Evolutionary conservation across 92 coral and sea anemone genomes (phyloP), one percentile per base, ranked within the genome.

Genomic region (Hydrozoanthus gracilis): DNA sequence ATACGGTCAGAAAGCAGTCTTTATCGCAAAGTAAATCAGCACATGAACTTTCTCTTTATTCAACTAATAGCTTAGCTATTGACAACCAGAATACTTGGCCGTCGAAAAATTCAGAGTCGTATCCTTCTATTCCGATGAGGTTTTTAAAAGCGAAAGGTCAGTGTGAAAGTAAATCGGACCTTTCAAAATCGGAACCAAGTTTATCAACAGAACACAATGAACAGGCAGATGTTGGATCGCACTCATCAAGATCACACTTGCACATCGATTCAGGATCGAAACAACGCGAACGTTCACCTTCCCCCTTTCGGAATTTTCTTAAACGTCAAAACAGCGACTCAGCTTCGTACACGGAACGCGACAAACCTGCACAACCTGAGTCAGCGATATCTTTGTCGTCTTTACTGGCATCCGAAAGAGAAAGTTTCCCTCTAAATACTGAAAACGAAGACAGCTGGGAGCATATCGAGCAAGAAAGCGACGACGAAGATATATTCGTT

Each of bases 321-420:
- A 80, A 80, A 80, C 85, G 58, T 12, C 73, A 80, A 67, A 80
- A 80, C 15, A 80, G 85, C 60, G 85, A 80, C 44, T 80, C 74
- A n/a, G 44, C 85, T 80, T 80, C 55, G 35, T 65, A 73, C 14
- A 12, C n/a, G 20, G 85, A 60, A 66, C 70, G 52, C 51, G 85
- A 80, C 47, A 80, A 80, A 11, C 47, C 39, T 27, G 8, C 44
- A 18, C 75, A 66, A 8, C 45, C 73, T 12, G 85, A 64, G 0
- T 91, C 93, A n/a, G 93, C 93, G 11, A 92, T 95, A 52, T 92
- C 98, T 39, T 79, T 95, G 44, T 95, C 98, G 8, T 95, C 98
- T 60, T 88, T 95, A 16, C 78, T 95, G 51, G 98, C 98, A 50
- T 90, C 94, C 58, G 90, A 88, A 69, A 93, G 92, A 61, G 93